Conservation (phyloP, 2,113 vertebrate genomes). For the Hippolais icterina region DNA sequence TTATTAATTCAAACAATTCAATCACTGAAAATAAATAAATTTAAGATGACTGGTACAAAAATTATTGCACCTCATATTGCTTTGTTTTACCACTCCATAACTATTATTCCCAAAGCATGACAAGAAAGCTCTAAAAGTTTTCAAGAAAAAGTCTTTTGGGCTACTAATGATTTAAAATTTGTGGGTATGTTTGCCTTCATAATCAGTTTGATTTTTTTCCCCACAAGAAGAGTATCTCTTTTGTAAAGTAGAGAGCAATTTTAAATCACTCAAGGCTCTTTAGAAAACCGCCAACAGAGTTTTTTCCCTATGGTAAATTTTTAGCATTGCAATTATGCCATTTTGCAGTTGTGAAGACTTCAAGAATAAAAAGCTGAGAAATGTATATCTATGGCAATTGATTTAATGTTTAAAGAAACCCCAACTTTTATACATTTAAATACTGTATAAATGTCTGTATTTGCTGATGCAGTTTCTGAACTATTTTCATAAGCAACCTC, state of each 20-base stretch:
- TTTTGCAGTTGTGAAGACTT: background rate
- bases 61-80: background rate
- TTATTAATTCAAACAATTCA: background rate
- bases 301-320: background rate
- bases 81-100: background rate
- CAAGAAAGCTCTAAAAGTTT: background rate
- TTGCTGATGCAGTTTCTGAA: background rate
- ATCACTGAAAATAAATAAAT: background rate
- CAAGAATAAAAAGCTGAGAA: background rate
- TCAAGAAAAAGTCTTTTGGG: background rate
- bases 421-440: background rate
- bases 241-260: background rate
- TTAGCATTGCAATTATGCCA: background rate
- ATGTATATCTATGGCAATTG: background rate
- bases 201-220: rapidly evolving
- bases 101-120: background rate
- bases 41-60: background rate
- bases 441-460: background rate
- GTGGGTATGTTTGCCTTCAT: background rate
- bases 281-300: background rate
- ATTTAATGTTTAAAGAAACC: rapidly evolving
- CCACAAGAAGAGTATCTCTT: background rate
- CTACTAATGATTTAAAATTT: background rate
- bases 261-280: background rate
- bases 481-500: background rate